Base-by-base conservation (phyloP, 2,888 invertebrate genomes). In the Aquatica leii region DNA sequence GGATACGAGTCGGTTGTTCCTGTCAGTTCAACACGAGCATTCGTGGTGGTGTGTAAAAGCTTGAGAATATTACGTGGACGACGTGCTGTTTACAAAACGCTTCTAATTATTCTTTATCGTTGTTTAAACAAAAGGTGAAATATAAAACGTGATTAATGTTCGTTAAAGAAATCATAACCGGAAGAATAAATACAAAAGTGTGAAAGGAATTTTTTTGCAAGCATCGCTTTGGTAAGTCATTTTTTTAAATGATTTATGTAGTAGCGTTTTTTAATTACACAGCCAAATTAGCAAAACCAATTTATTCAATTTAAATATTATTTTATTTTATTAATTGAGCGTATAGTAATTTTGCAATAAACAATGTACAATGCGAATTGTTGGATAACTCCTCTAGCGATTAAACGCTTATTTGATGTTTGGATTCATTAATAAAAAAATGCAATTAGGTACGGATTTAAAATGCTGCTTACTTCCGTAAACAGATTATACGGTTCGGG, bases 11-110 rank as follows among this genome's bases (percentile, higher is more conserved):
- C 43, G 43, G 17, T 46, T 12, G 59, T 58, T 48, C 48, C 41
- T 56, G 63, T 59, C 52, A 63, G 63, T 63, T 54, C 24, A 54
- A 35, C 48, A 49, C 63, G 63, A 63, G 63, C 53, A 21, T 14
- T 21, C 49, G 9, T 43, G 20, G 40, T 52, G 53, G 52, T 40
- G 62, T 52, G 31, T 43, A 52, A 21, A 37, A 21, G 46, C 20
- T 40, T 14, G 6, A 17, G 21, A 21, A 43, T n/a, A 17, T 31
- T 37, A 15, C 51, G 37, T 40, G 15, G 40, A 60, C 60, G 54
- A 31, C 54, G 60, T 60, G 54, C 41, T 50, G 34, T 46, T 37
- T 52, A 46, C 46, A 18, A 43, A 52, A 52, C 52, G 15, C 31
- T 11, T 53, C 53, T 52, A 46, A 51, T 53, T 43, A 15, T 18